Conservation (phyloP, 2,797 vertebrate genomes). For the Sebastes hubbsi region DNA sequence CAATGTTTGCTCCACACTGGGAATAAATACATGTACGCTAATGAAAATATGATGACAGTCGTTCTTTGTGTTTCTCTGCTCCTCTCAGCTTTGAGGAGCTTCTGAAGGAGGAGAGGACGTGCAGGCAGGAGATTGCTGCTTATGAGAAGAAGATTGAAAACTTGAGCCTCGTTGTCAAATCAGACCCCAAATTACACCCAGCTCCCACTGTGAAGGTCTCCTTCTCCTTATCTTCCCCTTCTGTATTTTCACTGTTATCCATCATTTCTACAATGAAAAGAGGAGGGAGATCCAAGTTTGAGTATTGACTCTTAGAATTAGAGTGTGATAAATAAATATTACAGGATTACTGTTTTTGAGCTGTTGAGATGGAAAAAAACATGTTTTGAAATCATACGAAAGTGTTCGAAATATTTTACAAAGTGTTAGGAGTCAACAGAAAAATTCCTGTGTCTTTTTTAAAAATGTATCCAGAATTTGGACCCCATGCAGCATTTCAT, state of each 20-base stretch:
- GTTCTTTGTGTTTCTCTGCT: constrained; percentile 14
- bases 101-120: constrained; percentile 88
- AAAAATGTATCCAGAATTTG: neutral
- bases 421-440: neutral
- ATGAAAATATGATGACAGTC: neutral
- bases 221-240: neutral
- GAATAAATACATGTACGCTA: neutral
- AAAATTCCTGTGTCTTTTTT: neutral
- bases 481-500: neutral
- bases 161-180: constrained; percentile 78
- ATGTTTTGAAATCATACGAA: neutral
- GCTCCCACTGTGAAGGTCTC: constrained; percentile 68
- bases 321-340: neutral
- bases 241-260: neutral
- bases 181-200: constrained; percentile 58
- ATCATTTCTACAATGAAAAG: neutral
- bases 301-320: neutral
- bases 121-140: constrained; percentile 84
- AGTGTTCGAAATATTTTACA: neutral
- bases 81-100: constrained; percentile 88
- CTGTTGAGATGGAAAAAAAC: neutral
- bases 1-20: neutral
- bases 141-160: constrained; percentile 90
- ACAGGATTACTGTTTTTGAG: neutral
- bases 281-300: neutral